Conservation (phyloP, 2,113 vertebrate species). For the Oreochromis niloticus region DNA sequence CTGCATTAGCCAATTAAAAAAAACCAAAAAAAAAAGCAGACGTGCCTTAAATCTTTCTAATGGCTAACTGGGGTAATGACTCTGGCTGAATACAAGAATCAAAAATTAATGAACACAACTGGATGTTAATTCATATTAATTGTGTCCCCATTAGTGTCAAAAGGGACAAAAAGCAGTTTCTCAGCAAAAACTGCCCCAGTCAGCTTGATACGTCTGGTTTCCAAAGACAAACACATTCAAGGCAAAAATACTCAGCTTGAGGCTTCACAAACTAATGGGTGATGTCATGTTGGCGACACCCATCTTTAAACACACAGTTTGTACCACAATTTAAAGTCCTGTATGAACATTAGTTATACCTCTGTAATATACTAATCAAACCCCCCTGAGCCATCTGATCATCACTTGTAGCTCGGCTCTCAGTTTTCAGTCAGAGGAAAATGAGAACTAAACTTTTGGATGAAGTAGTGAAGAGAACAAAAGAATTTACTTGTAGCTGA, state of each 20-base stretch:
- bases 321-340: neutral
- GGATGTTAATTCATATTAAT: neutral
- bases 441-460: neutral
- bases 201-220: neutral
- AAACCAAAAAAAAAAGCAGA: neutral
- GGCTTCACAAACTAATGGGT: neutral
- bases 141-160: neutral
- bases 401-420: neutral
- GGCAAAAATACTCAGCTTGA: neutral
- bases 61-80: neutral
- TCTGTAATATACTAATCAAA: neutral
- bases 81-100: neutral
- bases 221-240: neutral
- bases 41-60: neutral
- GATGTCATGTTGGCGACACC: neutral
- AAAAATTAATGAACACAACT: neutral
- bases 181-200: neutral
- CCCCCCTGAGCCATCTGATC: neutral
- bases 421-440: neutral
- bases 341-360: rapidly evolving
- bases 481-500: neutral
- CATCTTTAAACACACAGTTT: neutral
- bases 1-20: neutral
- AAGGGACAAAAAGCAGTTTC: neutral
- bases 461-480: neutral